Conservation (phyloP, 2,888 invertebrate species). For the Himalopsyche anomala region DNA sequence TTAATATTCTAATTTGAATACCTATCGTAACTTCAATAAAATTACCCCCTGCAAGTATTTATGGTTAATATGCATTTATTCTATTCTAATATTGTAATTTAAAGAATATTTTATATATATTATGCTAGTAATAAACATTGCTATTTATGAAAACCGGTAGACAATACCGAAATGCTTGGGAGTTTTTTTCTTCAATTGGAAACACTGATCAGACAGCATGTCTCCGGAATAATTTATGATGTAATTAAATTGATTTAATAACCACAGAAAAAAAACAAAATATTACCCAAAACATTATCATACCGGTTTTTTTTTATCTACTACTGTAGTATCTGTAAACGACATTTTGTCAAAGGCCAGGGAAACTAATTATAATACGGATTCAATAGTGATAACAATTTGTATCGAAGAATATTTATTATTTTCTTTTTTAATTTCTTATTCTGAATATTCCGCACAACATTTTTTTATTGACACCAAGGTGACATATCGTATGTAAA, state of each 20-base stretch:
- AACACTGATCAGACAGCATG: conserved; percentile 22
- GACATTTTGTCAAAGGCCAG: no score
- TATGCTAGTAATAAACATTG: conserved; percentile 15
- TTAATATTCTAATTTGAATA: conserved; percentile 23
- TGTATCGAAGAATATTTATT: no score
- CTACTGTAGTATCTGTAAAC: no score
- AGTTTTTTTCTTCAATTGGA: neutral
- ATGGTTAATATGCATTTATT: conserved; percentile 37
- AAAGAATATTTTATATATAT: neutral
- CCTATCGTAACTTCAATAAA: neutral
- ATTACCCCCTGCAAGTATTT: conserved; percentile 29
- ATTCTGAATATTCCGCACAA: no score
- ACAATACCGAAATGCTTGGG: neutral
- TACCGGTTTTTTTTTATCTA: neutral
- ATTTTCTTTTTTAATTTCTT: no score
- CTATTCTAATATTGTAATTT: conserved; percentile 13
- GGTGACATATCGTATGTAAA: no score
- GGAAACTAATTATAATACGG: no score
- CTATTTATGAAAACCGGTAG: conserved; percentile 20
- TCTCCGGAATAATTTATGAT: neutral
- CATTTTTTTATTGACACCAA: no score
- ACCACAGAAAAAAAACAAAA: neutral
- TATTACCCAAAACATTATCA: neutral
- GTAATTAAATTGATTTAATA: conserved; percentile 27
- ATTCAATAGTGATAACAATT: no score